Evolutionary conservation across 2,113 vertebrate species (phyloP).

Genomic region (Phoxinus phoxinus): DNA sequence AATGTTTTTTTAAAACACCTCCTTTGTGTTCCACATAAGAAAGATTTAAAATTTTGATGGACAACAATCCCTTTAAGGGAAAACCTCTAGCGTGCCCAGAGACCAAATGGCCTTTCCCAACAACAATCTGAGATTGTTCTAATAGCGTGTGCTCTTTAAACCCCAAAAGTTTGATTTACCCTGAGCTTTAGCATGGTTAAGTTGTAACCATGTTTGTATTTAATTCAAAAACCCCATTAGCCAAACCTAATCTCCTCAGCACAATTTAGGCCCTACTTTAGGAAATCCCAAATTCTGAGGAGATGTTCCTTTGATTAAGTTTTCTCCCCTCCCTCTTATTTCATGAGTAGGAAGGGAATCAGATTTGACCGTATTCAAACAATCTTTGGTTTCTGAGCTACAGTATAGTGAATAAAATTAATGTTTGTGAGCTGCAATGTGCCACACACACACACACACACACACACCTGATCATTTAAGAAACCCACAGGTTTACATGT

Average conservation of each 20-base stretch:
- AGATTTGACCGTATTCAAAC: constrained; percentile 22
- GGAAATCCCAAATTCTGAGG: constrained; percentile 48
- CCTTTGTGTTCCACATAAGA: background rate
- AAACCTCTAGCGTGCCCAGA: background rate
- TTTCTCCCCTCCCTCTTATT: background rate
- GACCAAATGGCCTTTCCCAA: background rate
- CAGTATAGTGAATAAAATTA: background rate
- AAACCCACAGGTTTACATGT: background rate
- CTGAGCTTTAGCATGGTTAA: constrained; percentile 10
- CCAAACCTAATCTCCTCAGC: constrained; percentile 34
- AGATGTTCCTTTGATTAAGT: constrained; percentile 57
- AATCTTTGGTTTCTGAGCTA: background rate
- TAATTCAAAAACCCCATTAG: constrained; percentile 44
- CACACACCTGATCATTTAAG: constrained; percentile 21
- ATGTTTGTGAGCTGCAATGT: background rate
- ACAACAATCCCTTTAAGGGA: background rate
- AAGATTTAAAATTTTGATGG: background rate
- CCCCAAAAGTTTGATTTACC: background rate
- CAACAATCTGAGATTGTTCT: background rate
- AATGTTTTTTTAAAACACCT: no score
- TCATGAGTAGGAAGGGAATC: background rate
- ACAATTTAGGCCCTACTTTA: constrained; percentile 37
- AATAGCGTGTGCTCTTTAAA: background rate
- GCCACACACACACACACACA: constrained; percentile 22
- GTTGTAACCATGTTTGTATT: constrained; percentile 37